Conservation (phyloP, 2,888 invertebrate genomes). For the Rotaria macrura region DNA sequence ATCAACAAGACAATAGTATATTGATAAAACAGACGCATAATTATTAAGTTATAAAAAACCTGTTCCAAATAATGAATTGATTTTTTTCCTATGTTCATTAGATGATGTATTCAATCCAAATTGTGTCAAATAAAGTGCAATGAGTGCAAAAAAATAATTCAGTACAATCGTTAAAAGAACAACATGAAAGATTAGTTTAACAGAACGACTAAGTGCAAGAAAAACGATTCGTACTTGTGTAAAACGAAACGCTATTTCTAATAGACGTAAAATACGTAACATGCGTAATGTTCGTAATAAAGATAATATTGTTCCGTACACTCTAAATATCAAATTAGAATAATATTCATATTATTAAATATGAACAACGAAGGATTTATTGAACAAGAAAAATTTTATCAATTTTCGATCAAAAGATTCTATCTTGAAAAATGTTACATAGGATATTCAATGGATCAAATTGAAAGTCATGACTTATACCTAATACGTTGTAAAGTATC, state of each 20-base stretch:
- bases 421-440: no score
- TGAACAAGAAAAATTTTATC: no score
- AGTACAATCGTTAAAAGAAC: not conserved
- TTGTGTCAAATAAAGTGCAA: not conserved
- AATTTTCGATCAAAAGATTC: no score
- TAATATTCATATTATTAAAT: no score
- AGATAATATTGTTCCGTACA: not conserved
- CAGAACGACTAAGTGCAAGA: not conserved
- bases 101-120: conserved; percentile 1
- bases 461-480: not conserved
- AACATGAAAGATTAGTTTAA: conserved; percentile 15
- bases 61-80: not conserved
- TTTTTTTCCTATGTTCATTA: not conserved
- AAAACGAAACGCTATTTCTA: conserved; percentile 11
- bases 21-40: no score
- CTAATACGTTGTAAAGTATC: not conserved
- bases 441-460: no score
- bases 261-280: not conserved
- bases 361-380: no score
- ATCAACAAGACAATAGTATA: no score
- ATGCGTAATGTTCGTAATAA: conserved; percentile 18
- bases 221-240: conserved; percentile 17
- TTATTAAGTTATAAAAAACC: no score
- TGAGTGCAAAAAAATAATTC: not conserved
- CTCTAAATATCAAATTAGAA: not conserved